Conservation (phyloP, 1,140 invertebrate species). For the Bombus polaris region DNA sequence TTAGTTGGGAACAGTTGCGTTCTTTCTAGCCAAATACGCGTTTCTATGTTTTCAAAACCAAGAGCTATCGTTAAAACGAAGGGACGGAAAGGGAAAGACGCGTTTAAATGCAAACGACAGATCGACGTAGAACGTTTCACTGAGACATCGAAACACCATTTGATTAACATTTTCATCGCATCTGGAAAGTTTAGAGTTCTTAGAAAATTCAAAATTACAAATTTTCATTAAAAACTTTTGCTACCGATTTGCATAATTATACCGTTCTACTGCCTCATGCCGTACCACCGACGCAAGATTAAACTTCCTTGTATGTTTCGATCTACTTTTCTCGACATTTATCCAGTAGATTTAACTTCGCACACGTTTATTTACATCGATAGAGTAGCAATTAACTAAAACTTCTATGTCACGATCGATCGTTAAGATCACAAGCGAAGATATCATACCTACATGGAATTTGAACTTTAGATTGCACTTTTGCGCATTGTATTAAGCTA, state of each 20-base stretch:
- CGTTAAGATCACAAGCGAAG: too few species aligned
- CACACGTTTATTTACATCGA: background rate
- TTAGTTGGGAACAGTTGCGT: too few species aligned
- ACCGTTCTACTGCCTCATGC: background rate
- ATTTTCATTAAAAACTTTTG: conserved; percentile 78
- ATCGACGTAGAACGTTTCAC: conserved; percentile 4
- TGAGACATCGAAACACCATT: conserved; percentile 46
- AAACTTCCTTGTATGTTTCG: background rate
- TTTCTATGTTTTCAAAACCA: background rate
- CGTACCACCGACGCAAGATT: background rate
- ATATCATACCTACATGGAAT: too few species aligned
- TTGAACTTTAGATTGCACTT: too few species aligned
- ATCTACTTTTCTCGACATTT: background rate
- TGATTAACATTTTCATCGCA: conserved; percentile 76
- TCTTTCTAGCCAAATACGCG: background rate
- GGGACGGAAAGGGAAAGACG: conserved; percentile 10
- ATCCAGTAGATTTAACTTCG: background rate
- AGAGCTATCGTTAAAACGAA: background rate
- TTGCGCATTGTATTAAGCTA: too few species aligned
- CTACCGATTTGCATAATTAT: conserved; percentile 69
- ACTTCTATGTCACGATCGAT: background rate
- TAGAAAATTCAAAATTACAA: conserved; percentile 73
- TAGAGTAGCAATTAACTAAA: background rate
- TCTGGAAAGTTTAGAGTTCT: conserved; percentile 57
- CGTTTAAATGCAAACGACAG: conserved; percentile 67